Base-by-base conservation (phyloP, 2,797 vertebrate species). In the Distichodus sexfasciatus region DNA sequence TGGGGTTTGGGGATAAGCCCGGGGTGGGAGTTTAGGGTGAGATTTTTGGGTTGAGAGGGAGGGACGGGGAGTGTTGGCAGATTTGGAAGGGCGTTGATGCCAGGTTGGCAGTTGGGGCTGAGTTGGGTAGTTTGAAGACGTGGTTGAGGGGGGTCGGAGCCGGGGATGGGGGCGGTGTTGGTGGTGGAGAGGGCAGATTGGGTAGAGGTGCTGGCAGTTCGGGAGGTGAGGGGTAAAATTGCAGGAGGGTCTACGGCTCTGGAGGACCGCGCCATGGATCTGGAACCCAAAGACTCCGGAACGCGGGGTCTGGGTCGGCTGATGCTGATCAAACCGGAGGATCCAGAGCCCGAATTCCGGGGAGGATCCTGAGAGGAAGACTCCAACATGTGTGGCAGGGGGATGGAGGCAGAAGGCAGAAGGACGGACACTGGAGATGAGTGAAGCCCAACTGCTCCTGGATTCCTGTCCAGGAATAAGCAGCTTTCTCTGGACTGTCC, bases 241-340 rank as follows among this genome's bases (percentile, higher is more conserved):
- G 74, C 71, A 35, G 48, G 77, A 33, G 84, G 79, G 41, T 67
- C 75, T 26, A 77, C 63, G 51, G 78, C 51, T 62, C 81, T 82
- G 41, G 76, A 50, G 3, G 65, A 64, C 62, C 79, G 87, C 36
- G 75, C 83, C 0, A 85, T 85, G 0, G 89, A 90, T 68, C 88
- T 84, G 1, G 85, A n/a, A n/a, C n/a, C n/a, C n/a, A n/a, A n/a
- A n/a, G n/a, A n/a, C n/a, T n/a, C n/a, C n/a, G n/a, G n/a, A n/a
- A n/a, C n/a, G n/a, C n/a, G n/a, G n/a, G 89, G 91, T 68, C 88
- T 84, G 1, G 85, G 86, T 41, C 89, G 80, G 40, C 89, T 88
- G 43, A 91, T 89, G 71, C 83, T 84, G 0, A 76, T 68, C 0
- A 72, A 74, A 55, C 75, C 75, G 36, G 85, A 76, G 59, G 21